Base-by-base conservation (phyloP, 2,888 invertebrate genomes). In the Drosophila percnosoma region DNA sequence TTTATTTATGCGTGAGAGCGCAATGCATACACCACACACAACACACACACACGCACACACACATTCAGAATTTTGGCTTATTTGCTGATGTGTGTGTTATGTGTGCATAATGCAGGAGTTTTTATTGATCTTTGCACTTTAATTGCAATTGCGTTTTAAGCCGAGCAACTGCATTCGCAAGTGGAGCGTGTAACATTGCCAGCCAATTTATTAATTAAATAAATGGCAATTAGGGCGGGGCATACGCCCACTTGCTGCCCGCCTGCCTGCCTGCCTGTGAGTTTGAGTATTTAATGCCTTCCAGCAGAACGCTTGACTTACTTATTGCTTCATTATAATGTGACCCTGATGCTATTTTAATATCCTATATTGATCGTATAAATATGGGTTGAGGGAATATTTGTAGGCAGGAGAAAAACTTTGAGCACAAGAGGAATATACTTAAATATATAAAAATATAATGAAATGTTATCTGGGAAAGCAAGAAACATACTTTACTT, bases 1-100 rank as follows among this genome's bases (percentile, higher is more conserved):
- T 85, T 85, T 87, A 87, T 85, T 87, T 85, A 85, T 85, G 85
- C 85, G 75, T 81, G 73, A 72, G 73, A 77, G 68, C 77, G 65
- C 69, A 71, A 57, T 42, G 60, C 74, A 66, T 63, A 61, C 67
- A 70, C n/a, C 48, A 55, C 38, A 54, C 33, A 58, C 57, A 45
- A 60, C 60, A 59, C 54, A 60, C 62, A 65, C 51, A 45, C 57
- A 62, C 60, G 38, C 42, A 36, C 24, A 60, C 24, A 66, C 36
- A 36, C 54, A 11, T 51, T 24, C 53, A 2, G 8, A 42, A 55
- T 51, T 66, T 60, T 58, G 48, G 71, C 31, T 51, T 78, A 74
- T 83, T 82, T 84, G 71, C 66, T 57, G 34, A 38, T 62, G 36
- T 42, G 24, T 77, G 18, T 66, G 70, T 60, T 69, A 60, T 57